phyloP scores from a whole-genome alignment of 1,140 invertebrate genomes.

The Battus philenor region DNA sequence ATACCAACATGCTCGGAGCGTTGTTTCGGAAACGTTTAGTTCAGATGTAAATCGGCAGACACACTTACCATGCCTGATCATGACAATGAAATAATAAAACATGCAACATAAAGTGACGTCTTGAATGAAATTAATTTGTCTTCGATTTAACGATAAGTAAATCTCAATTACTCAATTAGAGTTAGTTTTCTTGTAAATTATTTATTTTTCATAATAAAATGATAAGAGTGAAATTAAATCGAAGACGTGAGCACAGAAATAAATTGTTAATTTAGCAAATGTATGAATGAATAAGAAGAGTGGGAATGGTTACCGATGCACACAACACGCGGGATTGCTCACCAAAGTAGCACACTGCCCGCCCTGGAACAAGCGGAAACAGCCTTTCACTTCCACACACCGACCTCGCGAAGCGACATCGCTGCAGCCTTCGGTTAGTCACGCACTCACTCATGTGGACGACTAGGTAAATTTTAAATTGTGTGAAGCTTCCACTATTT shows the following conservation, averaged over 20 bases:
- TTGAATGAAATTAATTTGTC: conserved; percentile 35
- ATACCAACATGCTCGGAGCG: conserved; percentile 16
- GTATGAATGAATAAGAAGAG: conserved; percentile 75
- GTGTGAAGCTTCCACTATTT: no score
- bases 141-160: conserved; percentile 27
- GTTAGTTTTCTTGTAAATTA: no score
- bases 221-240: conserved; percentile 8
- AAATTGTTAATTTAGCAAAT: conserved; percentile 35
- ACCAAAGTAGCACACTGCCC: conserved; percentile 88
- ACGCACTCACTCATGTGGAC: neutral
- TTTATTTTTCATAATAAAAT: neutral
- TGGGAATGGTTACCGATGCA: conserved; percentile 88
- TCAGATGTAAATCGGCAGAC: conserved; percentile 12
- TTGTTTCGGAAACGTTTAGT: conserved; percentile 1
- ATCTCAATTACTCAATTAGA: no score
- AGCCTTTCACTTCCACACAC: conserved; percentile 79
- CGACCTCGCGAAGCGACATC: neutral
- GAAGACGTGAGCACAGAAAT: conserved; percentile 1
- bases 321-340: conserved; percentile 94
- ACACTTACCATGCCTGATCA: conserved; percentile 36
- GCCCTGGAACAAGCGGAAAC: conserved; percentile 78
- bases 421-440: conserved; percentile 23
- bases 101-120: conserved; percentile 54
- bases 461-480: no score
- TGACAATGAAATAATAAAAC: conserved; percentile 43